phyloP scores from a whole-genome alignment of 2,797 vertebrate genomes.

The Onychomys arenicola region DNA sequence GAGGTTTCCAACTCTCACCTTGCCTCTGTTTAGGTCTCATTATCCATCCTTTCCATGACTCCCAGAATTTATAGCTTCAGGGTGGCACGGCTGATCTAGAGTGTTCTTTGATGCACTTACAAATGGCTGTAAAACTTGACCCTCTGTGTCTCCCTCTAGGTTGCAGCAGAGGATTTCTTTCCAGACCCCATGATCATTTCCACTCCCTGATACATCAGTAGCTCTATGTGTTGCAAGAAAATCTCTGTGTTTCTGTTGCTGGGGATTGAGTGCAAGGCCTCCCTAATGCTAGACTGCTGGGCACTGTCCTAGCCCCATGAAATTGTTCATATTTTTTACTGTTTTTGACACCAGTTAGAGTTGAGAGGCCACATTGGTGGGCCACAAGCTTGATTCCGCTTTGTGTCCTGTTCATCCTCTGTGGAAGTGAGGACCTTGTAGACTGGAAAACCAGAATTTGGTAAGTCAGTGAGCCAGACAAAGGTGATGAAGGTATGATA shows the following conservation, averaged over 20 bases:
- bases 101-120: not conserved
- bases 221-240: not conserved
- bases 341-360: too few species aligned
- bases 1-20: not conserved
- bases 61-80: not conserved
- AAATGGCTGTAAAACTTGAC: too few species aligned
- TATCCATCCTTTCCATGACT: not conserved
- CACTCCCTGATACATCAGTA: not conserved
- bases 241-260: not conserved
- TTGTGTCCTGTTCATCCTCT: too few species aligned
- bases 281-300: too few species aligned
- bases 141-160: not conserved
- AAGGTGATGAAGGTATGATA: too few species aligned
- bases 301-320: too few species aligned
- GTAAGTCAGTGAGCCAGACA: too few species aligned
- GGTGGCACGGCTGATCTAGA: not conserved
- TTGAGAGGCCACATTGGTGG: too few species aligned
- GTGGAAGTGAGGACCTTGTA: too few species aligned
- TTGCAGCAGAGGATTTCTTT: not conserved
- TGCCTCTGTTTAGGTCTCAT: not conserved
- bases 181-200: not conserved
- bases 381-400: too few species aligned
- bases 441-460: too few species aligned
- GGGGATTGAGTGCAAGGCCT: not conserved
- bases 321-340: too few species aligned